Conservation (phyloP, 2,797 vertebrate genomes). For the Sebastes vulpes region DNA sequence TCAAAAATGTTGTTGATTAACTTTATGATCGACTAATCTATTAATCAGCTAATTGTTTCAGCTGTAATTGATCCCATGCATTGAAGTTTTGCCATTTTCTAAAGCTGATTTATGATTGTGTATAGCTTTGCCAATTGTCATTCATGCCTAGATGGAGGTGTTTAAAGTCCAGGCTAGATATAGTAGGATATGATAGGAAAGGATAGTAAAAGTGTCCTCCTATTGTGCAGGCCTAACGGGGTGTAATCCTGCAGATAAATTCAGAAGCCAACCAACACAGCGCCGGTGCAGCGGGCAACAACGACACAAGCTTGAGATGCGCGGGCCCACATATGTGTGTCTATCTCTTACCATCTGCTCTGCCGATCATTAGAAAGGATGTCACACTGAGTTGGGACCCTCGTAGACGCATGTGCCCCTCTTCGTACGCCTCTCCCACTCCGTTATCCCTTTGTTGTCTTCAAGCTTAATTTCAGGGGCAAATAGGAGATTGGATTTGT, state of each 20-base stretch:
- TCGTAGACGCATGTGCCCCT: slow-evolving; percentile 36
- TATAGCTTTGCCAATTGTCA: background rate
- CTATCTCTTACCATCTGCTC: slow-evolving; percentile 72
- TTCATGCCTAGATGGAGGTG: background rate
- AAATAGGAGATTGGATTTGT: slow-evolving; percentile 54
- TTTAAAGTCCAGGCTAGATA: background rate
- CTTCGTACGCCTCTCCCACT: slow-evolving; percentile 32
- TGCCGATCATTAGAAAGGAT: slow-evolving; percentile 68
- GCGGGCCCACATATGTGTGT: slow-evolving; percentile 43
- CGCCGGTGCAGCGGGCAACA: slow-evolving; percentile 47
- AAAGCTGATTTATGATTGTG: background rate
- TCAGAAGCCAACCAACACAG: slow-evolving; percentile 31
- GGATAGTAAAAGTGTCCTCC: background rate
- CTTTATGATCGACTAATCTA: background rate
- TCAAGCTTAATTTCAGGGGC: slow-evolving; percentile 41
- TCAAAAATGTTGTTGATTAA: background rate
- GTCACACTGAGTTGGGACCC: slow-evolving; percentile 67
- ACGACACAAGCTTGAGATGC: slow-evolving; percentile 10
- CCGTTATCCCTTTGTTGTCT: slow-evolving; percentile 55
- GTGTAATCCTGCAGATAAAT: slow-evolving; percentile 33
- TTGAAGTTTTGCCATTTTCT: background rate
- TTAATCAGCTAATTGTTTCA: background rate
- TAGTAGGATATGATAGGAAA: background rate
- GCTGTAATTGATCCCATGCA: background rate
- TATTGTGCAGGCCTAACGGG: background rate